Conservation (phyloP, 2,113 vertebrate species). For the Silurus asotus region DNA sequence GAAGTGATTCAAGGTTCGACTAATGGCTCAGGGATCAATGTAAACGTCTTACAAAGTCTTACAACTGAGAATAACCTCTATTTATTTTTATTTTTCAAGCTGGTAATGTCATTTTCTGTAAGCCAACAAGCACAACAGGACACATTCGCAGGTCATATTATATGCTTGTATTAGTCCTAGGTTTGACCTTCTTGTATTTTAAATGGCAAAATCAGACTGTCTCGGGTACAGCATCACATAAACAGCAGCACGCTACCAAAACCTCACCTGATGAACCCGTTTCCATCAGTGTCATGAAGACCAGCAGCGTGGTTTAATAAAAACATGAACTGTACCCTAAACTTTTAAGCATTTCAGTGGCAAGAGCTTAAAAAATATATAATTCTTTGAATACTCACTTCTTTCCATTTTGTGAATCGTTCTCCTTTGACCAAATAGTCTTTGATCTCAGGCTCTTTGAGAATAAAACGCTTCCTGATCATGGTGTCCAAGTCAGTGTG, state of each 20-base stretch:
- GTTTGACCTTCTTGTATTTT: not conserved
- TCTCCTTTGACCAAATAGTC: conserved; percentile 88
- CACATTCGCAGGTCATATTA: not conserved
- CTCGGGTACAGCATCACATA: not conserved
- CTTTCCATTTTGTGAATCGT: conserved; percentile 94
- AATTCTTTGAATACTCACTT: conserved; percentile 78
- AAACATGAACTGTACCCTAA: not conserved
- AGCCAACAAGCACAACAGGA: not conserved
- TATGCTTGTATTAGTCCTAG: not conserved
- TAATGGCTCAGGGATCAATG: not conserved
- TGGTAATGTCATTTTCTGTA: not conserved
- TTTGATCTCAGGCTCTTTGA: conserved; percentile 81
- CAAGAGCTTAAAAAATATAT: too few relatives aligned
- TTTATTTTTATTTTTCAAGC: not conserved
- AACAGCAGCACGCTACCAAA: not conserved
- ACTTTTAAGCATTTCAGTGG: not conserved
- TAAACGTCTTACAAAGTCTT: not conserved
- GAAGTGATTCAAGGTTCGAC: not conserved
- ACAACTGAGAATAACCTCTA: not conserved
- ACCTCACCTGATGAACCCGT: not conserved
- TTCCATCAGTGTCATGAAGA: not conserved
- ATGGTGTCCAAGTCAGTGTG: conserved; percentile 65
- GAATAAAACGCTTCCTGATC: conserved; percentile 78
- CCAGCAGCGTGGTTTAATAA: not conserved
- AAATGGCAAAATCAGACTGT: not conserved